Conservation (phyloP, 2,797 vertebrate species). For the Sebastes steindachneri region DNA sequence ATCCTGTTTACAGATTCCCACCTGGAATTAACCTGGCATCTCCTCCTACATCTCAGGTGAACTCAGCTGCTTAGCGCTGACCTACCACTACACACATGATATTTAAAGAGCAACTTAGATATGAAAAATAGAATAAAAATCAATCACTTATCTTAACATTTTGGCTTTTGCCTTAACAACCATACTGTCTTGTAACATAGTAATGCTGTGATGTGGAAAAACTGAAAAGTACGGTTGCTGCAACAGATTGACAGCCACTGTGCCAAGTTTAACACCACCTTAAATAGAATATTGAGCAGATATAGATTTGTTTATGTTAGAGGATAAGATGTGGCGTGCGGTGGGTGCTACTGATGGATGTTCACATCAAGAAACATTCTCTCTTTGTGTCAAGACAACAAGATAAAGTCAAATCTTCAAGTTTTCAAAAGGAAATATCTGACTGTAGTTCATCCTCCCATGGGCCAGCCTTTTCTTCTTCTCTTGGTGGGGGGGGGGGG, state of each 20-base stretch:
- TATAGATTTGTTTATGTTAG: not conserved
- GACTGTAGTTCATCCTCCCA: not conserved
- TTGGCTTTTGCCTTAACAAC: no score
- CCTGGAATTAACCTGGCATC: no score
- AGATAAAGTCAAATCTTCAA: not conserved
- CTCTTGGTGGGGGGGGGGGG: conserved; percentile 6
- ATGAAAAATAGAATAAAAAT: no score
- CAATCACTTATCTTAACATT: no score
- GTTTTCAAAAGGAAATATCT: not conserved
- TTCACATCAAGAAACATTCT: not conserved
- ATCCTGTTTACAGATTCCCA: no score
- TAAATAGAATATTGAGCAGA: not conserved
- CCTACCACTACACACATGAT: no score
- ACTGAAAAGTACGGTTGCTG: not conserved
- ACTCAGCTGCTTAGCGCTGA: not conserved
- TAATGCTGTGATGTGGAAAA: not conserved
- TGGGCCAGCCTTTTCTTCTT: not conserved
- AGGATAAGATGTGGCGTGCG: not conserved
- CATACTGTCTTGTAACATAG: not conserved
- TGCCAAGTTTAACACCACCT: no score
- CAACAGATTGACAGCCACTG: not conserved
- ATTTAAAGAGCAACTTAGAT: no score
- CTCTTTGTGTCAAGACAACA: not conserved
- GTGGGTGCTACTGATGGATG: not conserved
- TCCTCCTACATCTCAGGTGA: no score